phyloP scores from a whole-genome alignment of 64 coral and sea anemone genomes.

The Actinia equina region DNA sequence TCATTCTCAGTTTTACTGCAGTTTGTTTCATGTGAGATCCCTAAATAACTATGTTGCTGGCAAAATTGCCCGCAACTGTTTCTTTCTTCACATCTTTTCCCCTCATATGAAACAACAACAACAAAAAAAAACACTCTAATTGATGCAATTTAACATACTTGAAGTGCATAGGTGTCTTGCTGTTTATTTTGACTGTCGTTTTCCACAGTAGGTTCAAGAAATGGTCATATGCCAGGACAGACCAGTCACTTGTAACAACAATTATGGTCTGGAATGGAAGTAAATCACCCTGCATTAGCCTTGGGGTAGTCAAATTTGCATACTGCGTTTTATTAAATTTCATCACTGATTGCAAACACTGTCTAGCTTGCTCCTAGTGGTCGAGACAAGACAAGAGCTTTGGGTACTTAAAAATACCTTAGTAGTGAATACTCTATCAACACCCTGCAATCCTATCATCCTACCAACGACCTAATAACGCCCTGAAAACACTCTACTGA shows the following conservation, averaged over 20 bases:
- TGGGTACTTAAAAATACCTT: neutral
- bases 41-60: too few relatives aligned
- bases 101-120: neutral
- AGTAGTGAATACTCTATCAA: too few relatives aligned
- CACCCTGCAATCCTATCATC: too few relatives aligned
- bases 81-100: neutral
- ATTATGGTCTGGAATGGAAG: neutral
- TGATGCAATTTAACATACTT: neutral
- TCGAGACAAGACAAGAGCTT: neutral
- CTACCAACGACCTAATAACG: neutral
- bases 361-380: neutral
- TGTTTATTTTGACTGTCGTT: neutral
- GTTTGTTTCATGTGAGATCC: too few relatives aligned
- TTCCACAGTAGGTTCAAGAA: neutral
- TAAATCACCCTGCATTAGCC: neutral
- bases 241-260: conserved; percentile 6
- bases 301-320: too few relatives aligned
- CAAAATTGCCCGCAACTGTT: too few relatives aligned
- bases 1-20: too few relatives aligned
- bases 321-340: neutral
- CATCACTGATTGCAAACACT: neutral
- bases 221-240: neutral
- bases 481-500: too few relatives aligned
- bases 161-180: neutral
- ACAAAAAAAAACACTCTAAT: neutral